These are phyloP conservation scores for Ginglymostoma cirratum DNA, from an alignment of 2,113 vertebrate genomes.

Conservation along the genomic window DNA sequence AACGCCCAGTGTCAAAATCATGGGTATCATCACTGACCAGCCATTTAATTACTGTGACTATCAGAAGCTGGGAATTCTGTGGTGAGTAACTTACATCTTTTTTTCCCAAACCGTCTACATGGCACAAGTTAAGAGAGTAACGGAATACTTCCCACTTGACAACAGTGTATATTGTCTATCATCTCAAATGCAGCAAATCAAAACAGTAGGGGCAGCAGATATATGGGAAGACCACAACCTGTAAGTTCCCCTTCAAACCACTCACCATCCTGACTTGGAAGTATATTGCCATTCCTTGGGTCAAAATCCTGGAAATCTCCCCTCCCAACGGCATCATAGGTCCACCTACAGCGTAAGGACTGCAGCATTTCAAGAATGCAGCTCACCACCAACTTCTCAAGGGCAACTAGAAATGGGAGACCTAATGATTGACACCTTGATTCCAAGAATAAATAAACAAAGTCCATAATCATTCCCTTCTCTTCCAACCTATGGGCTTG, in stretches of 20 bases:
- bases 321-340: not conserved
- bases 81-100: no score
- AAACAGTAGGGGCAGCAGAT: not conserved
- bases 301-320: not conserved
- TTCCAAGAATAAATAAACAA: not conserved
- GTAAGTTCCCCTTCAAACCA: not conserved
- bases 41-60: no score
- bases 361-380: no score
- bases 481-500: not conserved
- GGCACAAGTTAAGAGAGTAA: no score
- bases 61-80: no score
- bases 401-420: no score
- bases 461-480: not conserved
- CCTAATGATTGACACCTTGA: no score
- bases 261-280: not conserved
- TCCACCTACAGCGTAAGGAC: not conserved
- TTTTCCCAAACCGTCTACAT: no score
- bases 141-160: no score
- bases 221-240: not conserved
- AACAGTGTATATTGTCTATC: not conserved
- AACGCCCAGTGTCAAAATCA: no score
- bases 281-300: not conserved
- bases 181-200: not conserved
- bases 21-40: no score
- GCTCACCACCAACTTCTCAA: no score